Evolutionary conservation across 2,797 vertebrate genomes (phyloP).

Genomic region (Rhinogobio ventralis): DNA sequence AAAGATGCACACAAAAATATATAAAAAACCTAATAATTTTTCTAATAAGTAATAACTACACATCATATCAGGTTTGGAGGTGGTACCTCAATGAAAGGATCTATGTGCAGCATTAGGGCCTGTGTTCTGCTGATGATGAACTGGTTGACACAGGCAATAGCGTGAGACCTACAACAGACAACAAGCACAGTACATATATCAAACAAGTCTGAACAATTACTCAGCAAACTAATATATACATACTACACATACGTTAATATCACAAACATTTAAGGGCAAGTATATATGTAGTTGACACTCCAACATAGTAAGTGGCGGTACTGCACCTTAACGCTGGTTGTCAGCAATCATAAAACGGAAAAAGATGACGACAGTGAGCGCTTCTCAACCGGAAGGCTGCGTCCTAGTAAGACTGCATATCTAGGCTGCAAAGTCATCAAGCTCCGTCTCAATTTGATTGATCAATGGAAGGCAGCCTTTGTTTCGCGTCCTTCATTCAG

Average conservation of each 20-base stretch:
- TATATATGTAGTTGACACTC: neutral
- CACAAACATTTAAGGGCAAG: too few species aligned
- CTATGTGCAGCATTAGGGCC: constrained; percentile 96
- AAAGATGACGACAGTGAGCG: neutral
- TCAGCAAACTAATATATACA: neutral
- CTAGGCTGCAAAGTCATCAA: neutral
- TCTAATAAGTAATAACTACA: neutral
- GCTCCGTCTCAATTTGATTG: neutral
- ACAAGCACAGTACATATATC: constrained; percentile 20
- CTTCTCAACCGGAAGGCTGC: neutral
- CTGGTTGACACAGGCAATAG: constrained; percentile 97
- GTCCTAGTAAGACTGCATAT: neutral
- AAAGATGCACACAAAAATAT: neutral
- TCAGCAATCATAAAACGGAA: neutral
- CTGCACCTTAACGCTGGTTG: neutral
- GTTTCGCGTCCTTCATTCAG: neutral
- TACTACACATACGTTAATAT: neutral
- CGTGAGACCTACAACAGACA: constrained; percentile 87
- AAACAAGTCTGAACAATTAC: neutral
- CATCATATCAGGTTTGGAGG: neutral
- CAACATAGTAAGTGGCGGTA: neutral
- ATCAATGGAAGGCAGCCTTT: neutral
- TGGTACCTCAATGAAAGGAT: constrained; percentile 95
- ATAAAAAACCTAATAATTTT: neutral
- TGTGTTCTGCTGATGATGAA: constrained; percentile 98